Evolutionary conservation across 2,113 vertebrate species (phyloP).

Genomic region (Antennarius striatus): DNA sequence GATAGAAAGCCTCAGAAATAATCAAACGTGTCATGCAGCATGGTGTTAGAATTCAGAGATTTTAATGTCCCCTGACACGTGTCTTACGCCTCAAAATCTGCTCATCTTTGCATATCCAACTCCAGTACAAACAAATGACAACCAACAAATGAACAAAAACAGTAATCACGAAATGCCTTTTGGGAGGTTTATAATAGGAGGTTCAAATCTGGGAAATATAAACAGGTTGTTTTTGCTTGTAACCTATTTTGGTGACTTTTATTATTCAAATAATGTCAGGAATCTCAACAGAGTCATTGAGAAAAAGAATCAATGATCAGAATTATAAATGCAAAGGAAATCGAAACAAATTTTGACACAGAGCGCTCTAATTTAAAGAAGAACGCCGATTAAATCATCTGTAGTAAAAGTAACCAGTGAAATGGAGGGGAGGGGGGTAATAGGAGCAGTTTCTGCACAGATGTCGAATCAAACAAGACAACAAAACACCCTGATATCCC

Average conservation of each 20-base stretch:
- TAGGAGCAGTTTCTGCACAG: background rate
- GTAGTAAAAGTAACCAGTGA: background rate
- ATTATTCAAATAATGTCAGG: background rate
- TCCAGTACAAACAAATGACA: background rate
- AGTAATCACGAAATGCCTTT: background rate
- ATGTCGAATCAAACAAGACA: constrained; percentile 13
- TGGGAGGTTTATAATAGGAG: background rate
- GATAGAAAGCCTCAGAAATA: too few species aligned
- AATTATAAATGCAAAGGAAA: background rate
- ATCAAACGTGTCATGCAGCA: too few species aligned
- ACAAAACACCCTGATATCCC: background rate
- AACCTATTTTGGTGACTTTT: background rate
- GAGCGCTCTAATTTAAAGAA: background rate
- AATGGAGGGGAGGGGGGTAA: background rate
- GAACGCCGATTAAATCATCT: background rate
- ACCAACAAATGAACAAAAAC: background rate
- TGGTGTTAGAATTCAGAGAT: too few species aligned
- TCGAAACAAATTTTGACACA: background rate
- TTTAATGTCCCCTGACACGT: too few species aligned
- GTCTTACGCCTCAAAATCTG: background rate
- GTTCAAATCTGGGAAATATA: background rate
- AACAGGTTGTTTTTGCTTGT: background rate
- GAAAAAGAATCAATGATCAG: background rate
- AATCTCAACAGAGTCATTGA: constrained; percentile 3
- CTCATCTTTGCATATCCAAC: background rate